A percentile compares a stretch with the other conserved stretches of the same genome.
These are phyloP conservation scores for Caretta caretta DNA, from an alignment of 2,113 vertebrate genomes.

Conservation along the genomic window DNA sequence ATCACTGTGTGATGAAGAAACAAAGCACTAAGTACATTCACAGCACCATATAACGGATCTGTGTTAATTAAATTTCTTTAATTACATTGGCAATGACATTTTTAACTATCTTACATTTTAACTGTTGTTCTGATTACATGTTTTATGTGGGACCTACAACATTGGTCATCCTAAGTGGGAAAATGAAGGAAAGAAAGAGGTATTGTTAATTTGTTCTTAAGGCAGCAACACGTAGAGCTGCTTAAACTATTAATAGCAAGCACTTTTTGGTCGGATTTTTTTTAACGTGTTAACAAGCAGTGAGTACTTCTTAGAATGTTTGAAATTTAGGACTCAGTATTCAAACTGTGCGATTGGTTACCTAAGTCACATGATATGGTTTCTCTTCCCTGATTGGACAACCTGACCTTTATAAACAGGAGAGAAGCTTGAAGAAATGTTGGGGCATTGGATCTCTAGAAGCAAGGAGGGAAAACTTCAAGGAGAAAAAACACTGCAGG, in stretches of 20 bases:
- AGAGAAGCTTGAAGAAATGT: neutral
- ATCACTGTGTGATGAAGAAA: conserved; percentile 29
- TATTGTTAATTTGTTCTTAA: neutral
- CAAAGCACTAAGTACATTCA: neutral
- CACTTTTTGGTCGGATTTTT: neutral
- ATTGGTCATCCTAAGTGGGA: neutral
- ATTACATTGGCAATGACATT: neutral
- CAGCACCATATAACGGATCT: neutral
- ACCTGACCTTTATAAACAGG: neutral
- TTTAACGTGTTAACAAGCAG: neutral
- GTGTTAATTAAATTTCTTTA: neutral
- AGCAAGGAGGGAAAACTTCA: neutral
- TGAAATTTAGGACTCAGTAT: neutral
- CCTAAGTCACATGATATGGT: neutral
- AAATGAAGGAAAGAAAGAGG: neutral
- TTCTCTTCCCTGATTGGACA: neutral
- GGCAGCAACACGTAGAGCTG: neutral
- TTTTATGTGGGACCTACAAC: rapidly evolving
- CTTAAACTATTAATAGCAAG: neutral
- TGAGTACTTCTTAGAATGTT: neutral
- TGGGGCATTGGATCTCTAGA: neutral
- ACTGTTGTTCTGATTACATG: neutral
- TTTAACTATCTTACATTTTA: neutral
- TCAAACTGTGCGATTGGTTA: neutral
- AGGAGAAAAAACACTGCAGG: neutral